Base-by-base conservation (phyloP, 1,140 invertebrate species). In the Microplitis demolitor region DNA sequence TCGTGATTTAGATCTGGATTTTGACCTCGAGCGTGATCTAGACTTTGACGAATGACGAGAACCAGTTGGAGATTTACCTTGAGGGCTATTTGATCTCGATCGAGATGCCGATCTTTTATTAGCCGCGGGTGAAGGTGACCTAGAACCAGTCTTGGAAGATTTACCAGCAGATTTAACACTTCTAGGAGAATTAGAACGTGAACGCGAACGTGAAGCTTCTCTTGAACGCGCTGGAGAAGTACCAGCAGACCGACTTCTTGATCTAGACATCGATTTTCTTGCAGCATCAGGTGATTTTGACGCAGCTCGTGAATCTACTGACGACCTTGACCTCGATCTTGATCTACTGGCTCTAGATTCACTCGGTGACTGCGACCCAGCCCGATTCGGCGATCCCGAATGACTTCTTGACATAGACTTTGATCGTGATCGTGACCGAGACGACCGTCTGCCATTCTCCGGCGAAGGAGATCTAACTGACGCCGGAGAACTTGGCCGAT, bases 1-100 rank as follows among this genome's bases (percentile, higher is more conserved):
- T 66, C 60, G 14, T 35, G 60, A 81, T 14, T 70, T 72, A 14
- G 72, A 77, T 33, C 72, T 69, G 74, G 77, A 80, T 62, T 72
- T 80, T 0, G 79, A 80, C 61, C 61, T 71, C 35, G 85, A 85
- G 8, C 74, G 72, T 77, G 78, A 77, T 11, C 74, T 71, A 24
- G 81, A 83, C 33, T 71, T 70, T 37, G 80, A 82, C 45, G 73
- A 61, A 53, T 78, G 79, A 14, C 60, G 77, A 4, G 83, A 82
- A 74, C 72, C 37, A 70, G 76, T 58, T 31, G 56, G 8, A 31
- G 56, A 58, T 24, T 31, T 79, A 33, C 75, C 68, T 4, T 79
- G 80, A 37, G 74, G 62, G 8, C 82, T 81, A n/a, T 75, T 13
- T 0, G 87, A 86, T 62, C 73, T 16, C 24, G 77, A 78, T 73